Evolutionary conservation across 2,113 vertebrate genomes (phyloP), one percentile per base, ranked within the genome.

Genomic region (Lutjanus erythropterus): DNA sequence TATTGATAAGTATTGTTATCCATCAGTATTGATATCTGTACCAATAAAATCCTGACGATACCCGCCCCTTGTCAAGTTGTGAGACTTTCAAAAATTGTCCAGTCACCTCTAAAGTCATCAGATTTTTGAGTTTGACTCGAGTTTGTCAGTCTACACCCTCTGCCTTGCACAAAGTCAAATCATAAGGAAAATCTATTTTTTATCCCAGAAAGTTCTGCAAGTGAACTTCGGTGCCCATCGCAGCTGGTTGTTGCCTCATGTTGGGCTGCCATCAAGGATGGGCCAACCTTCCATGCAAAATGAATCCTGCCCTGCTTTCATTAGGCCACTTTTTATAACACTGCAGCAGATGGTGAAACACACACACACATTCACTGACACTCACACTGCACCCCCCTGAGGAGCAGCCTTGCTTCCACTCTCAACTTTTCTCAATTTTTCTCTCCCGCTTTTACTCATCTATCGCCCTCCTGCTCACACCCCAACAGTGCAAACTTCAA

Each of bases 321-420:
- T 85, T 79, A 66, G 82, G 53, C 60, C 69, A 81, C 78, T 87
- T 89, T 89, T 89, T 84, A 71, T 86, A 84, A 90, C 72, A 64
- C 67, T 49, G 86, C 83, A 92, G 90, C 90, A 91, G 91, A 93
- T 92, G 92, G 91, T 75, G 74, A 81, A 81, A 86, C 73, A 77
- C 70, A 75, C 84, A 81, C 72, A 71, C 76, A 80, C 78, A 53
- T 46, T 35, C 75, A 33, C 44, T 53, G 56, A 87, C 81, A 71
- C 82, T 68, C 90, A 70, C 83, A 58, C 83, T 79, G 72, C 69
- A 25, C 52, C 78, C 72, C 85, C 83, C 87, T 53, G 60, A 91
- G 84, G 84, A 85, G 77, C 41, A 86, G 74, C 83, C 86, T 89
- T 73, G 47, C 85, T 86, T 92, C 62, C 76, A 78, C 84, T 84